These are phyloP conservation scores for Napeogenes sylphis DNA, from an alignment of 2,888 invertebrate species.

Conservation along the genomic window DNA sequence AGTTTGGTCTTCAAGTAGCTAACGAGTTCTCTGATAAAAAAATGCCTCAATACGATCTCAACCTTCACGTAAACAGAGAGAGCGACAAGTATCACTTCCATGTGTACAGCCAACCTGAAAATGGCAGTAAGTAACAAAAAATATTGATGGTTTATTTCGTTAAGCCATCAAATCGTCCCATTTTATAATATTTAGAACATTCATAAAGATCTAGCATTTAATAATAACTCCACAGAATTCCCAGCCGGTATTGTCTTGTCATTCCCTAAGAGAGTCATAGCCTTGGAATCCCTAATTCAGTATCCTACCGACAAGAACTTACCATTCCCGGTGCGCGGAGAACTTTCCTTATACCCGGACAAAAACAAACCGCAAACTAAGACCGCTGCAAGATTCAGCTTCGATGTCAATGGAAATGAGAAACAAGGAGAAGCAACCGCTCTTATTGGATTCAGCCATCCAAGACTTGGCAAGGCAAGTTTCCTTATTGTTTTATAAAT, in stretches of 20 bases:
- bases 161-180: too few relatives aligned
- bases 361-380: constrained; percentile 85
- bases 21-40: constrained; percentile 78
- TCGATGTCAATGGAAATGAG: constrained; percentile 73
- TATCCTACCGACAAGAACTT: constrained; percentile 62
- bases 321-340: constrained; percentile 80
- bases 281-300: constrained; percentile 77
- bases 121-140: constrained; percentile 71
- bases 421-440: constrained; percentile 71
- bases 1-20: constrained; percentile 83
- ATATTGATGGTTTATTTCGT: not conserved
- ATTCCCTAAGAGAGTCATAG: constrained; percentile 82
- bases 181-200: too few relatives aligned
- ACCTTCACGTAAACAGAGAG: constrained; percentile 84
- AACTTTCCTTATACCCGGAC: constrained; percentile 82
- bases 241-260: constrained; percentile 77
- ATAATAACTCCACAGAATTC: constrained; percentile 42
- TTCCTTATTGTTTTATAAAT: not conserved
- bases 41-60: constrained; percentile 81
- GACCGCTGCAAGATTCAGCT: constrained; percentile 73
- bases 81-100: constrained; percentile 85
- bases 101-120: constrained; percentile 80
- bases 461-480: constrained; percentile 79
- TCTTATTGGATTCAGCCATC: constrained; percentile 81
- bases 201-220: too few relatives aligned